Evolutionary conservation across 2,113 vertebrate species (phyloP).

Genomic region (Microcebus murinus): DNA sequence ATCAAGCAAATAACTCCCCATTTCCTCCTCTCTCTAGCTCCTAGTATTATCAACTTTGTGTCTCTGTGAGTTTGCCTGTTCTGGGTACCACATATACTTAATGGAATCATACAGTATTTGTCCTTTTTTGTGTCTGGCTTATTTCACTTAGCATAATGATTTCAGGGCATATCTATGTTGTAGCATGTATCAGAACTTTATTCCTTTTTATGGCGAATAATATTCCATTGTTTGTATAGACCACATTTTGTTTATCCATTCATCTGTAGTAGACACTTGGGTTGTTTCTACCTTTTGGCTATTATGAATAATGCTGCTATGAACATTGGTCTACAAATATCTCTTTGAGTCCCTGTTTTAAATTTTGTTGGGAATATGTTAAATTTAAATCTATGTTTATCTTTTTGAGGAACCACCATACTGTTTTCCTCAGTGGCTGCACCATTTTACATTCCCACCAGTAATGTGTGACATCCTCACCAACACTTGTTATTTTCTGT

Average conservation of each 20-base stretch:
- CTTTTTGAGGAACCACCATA: not conserved
- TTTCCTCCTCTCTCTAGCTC: not conserved
- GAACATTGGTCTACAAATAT: not conserved
- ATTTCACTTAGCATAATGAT: not conserved
- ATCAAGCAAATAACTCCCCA: not conserved
- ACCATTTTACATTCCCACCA: not conserved
- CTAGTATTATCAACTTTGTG: slow-evolving; percentile 4
- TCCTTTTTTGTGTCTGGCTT: not conserved
- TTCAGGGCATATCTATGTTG: not conserved
- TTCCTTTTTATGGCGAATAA: not conserved
- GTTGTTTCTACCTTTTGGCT: not conserved
- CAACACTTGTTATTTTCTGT: not conserved
- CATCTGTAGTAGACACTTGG: not conserved
- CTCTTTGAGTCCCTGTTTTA: not conserved
- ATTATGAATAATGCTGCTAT: slow-evolving; percentile 6
- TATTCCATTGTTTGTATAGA: not conserved
- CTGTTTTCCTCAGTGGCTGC: not conserved
- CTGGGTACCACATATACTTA: not conserved
- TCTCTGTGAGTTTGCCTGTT: not conserved
- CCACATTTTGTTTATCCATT: not conserved
- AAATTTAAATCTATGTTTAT: not conserved
- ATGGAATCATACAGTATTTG: not conserved
- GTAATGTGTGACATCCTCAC: not conserved
- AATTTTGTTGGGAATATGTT: not conserved
- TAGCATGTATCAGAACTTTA: slow-evolving; percentile 7